These are phyloP conservation scores for Enchytraeus crypticus DNA, from an alignment of 2,888 invertebrate genomes.

Conservation along the genomic window DNA sequence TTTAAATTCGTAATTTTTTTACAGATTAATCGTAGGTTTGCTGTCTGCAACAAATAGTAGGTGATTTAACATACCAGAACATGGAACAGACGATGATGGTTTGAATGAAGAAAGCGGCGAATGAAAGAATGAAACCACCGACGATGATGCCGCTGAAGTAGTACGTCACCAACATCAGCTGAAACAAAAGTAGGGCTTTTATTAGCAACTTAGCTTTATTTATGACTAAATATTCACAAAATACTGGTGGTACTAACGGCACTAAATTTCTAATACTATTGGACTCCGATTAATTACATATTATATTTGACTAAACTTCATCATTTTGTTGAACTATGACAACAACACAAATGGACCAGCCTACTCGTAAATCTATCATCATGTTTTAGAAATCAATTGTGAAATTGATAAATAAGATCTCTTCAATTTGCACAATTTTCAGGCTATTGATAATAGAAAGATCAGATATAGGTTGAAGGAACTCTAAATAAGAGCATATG, in stretches of 20 bases:
- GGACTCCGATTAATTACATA: not conserved
- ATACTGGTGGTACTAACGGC: not conserved
- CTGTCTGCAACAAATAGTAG: not conserved
- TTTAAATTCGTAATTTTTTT: not conserved
- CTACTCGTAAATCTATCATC: too few species aligned
- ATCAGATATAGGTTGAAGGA: not conserved
- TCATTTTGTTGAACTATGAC: not conserved
- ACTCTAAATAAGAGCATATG: not conserved
- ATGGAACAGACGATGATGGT: conserved; percentile 24
- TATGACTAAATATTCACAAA: not conserved
- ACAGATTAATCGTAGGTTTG: not conserved
- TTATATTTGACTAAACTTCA: not conserved
- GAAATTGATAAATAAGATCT: too few species aligned
- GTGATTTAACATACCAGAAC: conserved; percentile 1
- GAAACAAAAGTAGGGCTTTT: conserved; percentile 15
- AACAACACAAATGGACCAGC: not conserved
- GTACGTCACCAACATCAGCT: conserved; percentile 39
- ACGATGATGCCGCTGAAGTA: conserved; percentile 37
- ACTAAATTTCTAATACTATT: not conserved
- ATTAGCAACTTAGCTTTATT: not conserved
- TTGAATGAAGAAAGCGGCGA: conserved; percentile 33
- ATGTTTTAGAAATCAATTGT: too few species aligned
- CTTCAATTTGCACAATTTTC: too few species aligned
- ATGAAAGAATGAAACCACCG: conserved; percentile 34
- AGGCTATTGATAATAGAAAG: too few species aligned